A percentile compares a stretch with the other conserved stretches of the same genome.
phyloP scores from a whole-genome alignment of 2,797 vertebrate genomes.

The Bovichtus diacanthus region DNA sequence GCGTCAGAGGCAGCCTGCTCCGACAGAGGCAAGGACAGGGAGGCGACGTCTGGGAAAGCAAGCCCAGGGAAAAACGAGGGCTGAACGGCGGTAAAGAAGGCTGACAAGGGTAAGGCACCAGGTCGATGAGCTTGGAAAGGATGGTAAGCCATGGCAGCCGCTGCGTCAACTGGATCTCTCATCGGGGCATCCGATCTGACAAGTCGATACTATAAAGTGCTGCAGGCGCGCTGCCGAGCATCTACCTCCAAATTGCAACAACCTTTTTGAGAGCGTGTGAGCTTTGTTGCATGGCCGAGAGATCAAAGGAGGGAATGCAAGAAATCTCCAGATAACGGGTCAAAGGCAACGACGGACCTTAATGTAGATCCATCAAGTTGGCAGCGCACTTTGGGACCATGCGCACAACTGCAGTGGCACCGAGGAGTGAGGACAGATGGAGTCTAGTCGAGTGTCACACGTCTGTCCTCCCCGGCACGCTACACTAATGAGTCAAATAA shows the following conservation, averaged over 20 bases:
- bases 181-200: conserved; percentile 87
- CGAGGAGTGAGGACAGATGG: neutral
- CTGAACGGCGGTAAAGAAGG: conserved; percentile 87
- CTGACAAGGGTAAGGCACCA: conserved; percentile 90
- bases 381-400: conserved; percentile 20
- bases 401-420: neutral
- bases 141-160: conserved; percentile 93
- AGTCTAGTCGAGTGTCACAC: neutral
- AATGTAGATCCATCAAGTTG: neutral
- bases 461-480: neutral
- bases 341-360: neutral
- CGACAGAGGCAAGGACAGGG: conserved; percentile 80
- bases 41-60: conserved; percentile 84
- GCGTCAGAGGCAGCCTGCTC: conserved; percentile 86
- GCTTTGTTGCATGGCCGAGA: neutral
- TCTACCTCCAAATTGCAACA: neutral
- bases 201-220: conserved; percentile 60
- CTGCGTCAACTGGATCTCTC: conserved; percentile 92
- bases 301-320: neutral
- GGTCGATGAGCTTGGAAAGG: conserved; percentile 91
- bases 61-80: conserved; percentile 88
- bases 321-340: neutral
- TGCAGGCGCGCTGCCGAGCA: neutral
- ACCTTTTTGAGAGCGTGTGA: conserved; percentile 1
- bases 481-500: neutral